These are phyloP conservation scores for Aldabrachelys gigantea DNA, from an alignment of 2,113 vertebrate genomes.

Conservation along the genomic window DNA sequence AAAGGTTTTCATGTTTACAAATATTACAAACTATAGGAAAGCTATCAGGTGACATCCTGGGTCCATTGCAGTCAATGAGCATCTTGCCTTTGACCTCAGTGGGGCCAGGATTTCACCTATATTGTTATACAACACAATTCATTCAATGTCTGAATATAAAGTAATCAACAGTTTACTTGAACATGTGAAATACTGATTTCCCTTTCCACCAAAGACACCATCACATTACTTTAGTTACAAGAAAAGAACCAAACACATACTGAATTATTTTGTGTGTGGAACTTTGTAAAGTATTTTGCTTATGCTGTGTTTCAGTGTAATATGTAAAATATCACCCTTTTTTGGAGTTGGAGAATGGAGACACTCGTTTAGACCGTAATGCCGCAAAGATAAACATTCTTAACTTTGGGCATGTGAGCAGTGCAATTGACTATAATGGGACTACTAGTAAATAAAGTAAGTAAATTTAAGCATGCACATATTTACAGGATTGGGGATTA, in stretches of 20 bases:
- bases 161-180: no score
- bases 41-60: neutral
- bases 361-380: neutral
- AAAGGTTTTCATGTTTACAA: neutral
- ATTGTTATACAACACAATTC: neutral
- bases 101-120: neutral
- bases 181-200: no score
- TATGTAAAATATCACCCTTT: neutral
- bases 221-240: no score
- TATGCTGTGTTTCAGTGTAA: neutral
- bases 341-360: neutral
- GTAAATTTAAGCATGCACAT: neutral
- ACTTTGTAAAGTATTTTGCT: no score
- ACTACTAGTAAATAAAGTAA: neutral
- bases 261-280: no score
- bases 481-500: neutral
- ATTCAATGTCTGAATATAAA: no score
- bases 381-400: neutral
- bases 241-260: no score
- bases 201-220: no score
- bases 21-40: neutral
- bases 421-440: neutral
- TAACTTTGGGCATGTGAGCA: neutral
- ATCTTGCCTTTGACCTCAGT: neutral
- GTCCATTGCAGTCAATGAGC: neutral